Evolutionary conservation across 2,113 vertebrate genomes (phyloP).

Genomic region (Baryphthengus martii): DNA sequence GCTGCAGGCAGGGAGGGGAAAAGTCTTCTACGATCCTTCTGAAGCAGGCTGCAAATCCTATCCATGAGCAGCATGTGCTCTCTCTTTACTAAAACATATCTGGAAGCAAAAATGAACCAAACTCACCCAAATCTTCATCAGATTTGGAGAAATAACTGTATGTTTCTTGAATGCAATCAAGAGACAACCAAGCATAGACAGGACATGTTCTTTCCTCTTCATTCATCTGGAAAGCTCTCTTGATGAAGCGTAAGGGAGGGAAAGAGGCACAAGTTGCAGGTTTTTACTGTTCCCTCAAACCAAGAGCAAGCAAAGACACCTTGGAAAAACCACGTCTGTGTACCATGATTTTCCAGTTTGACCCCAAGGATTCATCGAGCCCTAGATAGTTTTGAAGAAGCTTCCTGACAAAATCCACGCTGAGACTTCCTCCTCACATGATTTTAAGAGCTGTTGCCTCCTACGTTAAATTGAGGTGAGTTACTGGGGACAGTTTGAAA

Average conservation of each 20-base stretch:
- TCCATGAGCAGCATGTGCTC: rapidly evolving
- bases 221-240: background rate
- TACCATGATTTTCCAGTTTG: background rate
- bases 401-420: background rate
- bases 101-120: background rate
- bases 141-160: background rate
- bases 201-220: background rate
- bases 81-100: rapidly evolving
- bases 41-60: background rate
- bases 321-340: rapidly evolving
- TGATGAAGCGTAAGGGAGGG: background rate
- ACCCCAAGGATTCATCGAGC: background rate
- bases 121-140: background rate
- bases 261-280: rapidly evolving
- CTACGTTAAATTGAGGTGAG: background rate
- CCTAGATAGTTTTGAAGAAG: background rate
- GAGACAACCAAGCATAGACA: rapidly evolving
- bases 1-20: background rate
- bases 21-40: background rate
- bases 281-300: background rate
- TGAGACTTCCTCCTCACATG: background rate
- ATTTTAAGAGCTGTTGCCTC: background rate
- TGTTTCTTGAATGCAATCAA: background rate
- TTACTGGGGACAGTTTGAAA: background rate
- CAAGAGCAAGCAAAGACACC: background rate